A percentile compares a stretch with the other conserved stretches of the same genome.
phyloP scores from a whole-genome alignment of 2,888 invertebrate genomes.

The Rambutsinella grinnellia region DNA sequence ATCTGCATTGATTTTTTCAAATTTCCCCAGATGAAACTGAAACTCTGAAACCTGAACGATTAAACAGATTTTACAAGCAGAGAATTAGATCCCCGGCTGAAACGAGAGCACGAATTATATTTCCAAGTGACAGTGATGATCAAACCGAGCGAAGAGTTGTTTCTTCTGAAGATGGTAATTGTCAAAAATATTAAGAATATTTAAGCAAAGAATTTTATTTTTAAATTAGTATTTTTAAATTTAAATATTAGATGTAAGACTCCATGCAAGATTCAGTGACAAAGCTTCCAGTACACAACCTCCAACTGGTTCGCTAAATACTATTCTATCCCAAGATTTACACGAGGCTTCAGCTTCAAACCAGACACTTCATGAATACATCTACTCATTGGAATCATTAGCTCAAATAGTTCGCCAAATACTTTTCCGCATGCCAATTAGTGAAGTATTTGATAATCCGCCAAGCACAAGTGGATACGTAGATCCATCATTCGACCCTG shows the following conservation, averaged over 20 bases:
- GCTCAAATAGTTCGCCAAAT: slow-evolving; percentile 33
- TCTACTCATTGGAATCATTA: slow-evolving; percentile 18
- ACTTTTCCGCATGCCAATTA: slow-evolving; percentile 1
- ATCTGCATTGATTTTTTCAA: neutral
- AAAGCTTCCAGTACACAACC: neutral
- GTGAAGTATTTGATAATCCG: neutral
- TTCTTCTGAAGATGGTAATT: neutral
- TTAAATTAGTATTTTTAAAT: neutral
- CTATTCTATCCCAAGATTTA: too few species aligned
- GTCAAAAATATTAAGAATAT: neutral
- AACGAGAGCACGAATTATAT: slow-evolving; percentile 12
- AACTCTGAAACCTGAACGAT: neutral
- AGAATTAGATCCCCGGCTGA: neutral
- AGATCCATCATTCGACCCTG: neutral
- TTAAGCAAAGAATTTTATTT: neutral
- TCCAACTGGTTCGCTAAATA: neutral
- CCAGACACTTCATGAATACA: neutral
- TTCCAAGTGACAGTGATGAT: slow-evolving; percentile 11
- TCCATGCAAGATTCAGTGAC: neutral
- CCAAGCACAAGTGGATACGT: neutral
- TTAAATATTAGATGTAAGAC: neutral
- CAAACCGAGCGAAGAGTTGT: neutral
- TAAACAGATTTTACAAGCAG: slow-evolving; percentile 38
- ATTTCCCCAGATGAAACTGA: neutral
- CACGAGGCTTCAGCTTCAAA: neutral